Conservation (phyloP, 2,888 invertebrate genomes). For the Plagiodera versicolora region DNA sequence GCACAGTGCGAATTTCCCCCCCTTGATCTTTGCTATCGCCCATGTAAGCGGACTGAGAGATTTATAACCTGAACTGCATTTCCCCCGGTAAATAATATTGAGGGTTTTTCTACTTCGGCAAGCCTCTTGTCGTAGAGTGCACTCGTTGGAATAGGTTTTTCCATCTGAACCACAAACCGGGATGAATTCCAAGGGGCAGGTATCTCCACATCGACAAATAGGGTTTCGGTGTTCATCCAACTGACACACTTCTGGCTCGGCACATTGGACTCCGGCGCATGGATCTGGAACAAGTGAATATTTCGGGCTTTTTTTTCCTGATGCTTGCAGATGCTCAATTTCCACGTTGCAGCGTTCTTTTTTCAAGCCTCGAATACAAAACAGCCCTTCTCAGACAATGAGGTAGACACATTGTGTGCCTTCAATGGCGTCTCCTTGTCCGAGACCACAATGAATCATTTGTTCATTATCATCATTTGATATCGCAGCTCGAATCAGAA, state of each 20-base stretch:
- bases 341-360: constrained; percentile 4
- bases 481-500: too few relatives aligned
- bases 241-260: constrained; percentile 80
- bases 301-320: neutral
- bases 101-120: constrained; percentile 74
- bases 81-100: constrained; percentile 78
- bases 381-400: too few relatives aligned
- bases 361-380: too few relatives aligned
- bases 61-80: constrained; percentile 73
- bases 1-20: neutral
- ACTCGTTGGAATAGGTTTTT: constrained; percentile 82
- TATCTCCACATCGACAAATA: constrained; percentile 77
- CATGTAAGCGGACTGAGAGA: neutral
- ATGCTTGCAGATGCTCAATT: neutral
- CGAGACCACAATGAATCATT: too few relatives aligned
- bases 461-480: too few relatives aligned
- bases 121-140: constrained; percentile 77
- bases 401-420: too few relatives aligned
- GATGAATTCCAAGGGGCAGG: constrained; percentile 73
- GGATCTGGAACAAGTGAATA: constrained; percentile 68
- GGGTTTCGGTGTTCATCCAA: constrained; percentile 77
- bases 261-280: constrained; percentile 76
- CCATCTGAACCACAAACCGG: constrained; percentile 79
- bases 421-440: too few relatives aligned
- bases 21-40: neutral